Percentiles rank a stretch among this genome's conserved stretches.
These are phyloP conservation scores for Ia io DNA, from an alignment of 2,113 vertebrate species.

Conservation along the genomic window DNA sequence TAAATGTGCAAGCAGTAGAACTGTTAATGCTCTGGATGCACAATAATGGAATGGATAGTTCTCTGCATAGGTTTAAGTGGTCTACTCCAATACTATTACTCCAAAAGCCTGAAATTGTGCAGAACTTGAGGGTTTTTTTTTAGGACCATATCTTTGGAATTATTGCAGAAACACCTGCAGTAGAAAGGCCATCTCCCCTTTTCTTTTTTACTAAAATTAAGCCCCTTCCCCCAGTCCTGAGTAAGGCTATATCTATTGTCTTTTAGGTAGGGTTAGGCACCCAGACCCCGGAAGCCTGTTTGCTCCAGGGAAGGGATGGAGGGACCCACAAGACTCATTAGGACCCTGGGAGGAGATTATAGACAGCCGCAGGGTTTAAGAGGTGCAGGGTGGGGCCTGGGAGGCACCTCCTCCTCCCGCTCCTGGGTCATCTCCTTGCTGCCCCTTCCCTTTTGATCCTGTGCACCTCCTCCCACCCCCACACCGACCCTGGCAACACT, in stretches of 20 bases:
- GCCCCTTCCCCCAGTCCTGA: accelerated
- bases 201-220: neutral
- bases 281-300: neutral
- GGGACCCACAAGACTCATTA: neutral
- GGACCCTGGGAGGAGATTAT: neutral
- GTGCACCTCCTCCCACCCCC: accelerated
- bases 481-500: neutral
- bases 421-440: no score
- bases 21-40: neutral
- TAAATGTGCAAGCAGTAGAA: neutral
- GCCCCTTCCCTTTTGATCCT: neutral
- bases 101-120: neutral
- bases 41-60: neutral
- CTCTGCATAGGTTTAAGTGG: neutral
- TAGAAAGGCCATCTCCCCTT: neutral
- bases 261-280: neutral
- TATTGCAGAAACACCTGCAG: neutral
- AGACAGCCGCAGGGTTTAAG: accelerated
- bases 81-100: neutral
- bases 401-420: no score
- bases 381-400: no score
- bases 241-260: neutral
- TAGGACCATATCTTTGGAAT: neutral
- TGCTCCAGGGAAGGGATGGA: neutral
- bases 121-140: neutral